Base-by-base conservation (phyloP, 2,797 vertebrate species). In the Hapalemur alaotrensis region DNA sequence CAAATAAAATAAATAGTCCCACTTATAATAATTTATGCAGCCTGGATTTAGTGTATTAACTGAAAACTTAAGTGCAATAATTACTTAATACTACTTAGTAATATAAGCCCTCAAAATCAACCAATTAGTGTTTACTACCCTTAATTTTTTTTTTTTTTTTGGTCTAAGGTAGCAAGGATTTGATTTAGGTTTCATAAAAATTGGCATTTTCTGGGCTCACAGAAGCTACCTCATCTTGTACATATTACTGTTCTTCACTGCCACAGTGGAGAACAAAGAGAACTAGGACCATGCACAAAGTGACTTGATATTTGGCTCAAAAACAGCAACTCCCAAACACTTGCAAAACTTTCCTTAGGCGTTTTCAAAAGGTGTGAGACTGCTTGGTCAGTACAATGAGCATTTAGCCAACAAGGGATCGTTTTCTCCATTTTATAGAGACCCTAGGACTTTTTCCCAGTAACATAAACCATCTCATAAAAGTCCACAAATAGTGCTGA, bases 311-410 rank as follows among this genome's bases (percentile, higher is more conserved):
- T 25, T 81, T 95, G 80, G 41, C 85, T 73, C 43, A 35, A 88
- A 81, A 94, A 17, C 18, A 84, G 50, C 20, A 95, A 92, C 72
- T 92, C 91, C 65, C 88, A 95, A 95, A 93, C 85, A 94, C 88
- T 89, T 95, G 65, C 11, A 87, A 81, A 95, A 87, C n/a, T 96
- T 95, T 90, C 91, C 81, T 67, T 52, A 57, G 59, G 48, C 41
- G 48, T 70, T 94, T 88, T 96, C 91, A 93, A 72, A 90, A 91
- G 61, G 13, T 91, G 78, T 72, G 48, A 63, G 61, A 63, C 46
- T 46, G 23, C 43, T 89, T 80, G 46, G 57, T 92, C 59, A 72
- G 65, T 41, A 89, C 38, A 46, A 32, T 80, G n/a, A 50, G 32
- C 20, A 86, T 72, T 92, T 76, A 67, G 72, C 93, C 85, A 97